These are phyloP conservation scores for Lamellibrachia columna DNA, from an alignment of 2,888 invertebrate species.

Conservation along the genomic window DNA sequence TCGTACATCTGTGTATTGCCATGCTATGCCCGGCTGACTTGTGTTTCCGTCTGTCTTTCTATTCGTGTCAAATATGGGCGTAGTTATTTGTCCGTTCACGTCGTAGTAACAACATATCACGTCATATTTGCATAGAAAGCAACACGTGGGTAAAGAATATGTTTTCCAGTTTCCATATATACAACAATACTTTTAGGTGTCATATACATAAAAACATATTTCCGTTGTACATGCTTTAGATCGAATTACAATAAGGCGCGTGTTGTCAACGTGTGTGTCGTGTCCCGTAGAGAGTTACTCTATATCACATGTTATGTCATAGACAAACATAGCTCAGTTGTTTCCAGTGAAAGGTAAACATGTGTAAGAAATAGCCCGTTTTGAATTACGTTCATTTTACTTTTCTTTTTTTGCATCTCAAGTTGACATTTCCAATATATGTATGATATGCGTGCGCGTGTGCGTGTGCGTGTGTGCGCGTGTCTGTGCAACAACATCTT, in stretches of 20 bases:
- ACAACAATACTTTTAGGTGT: not conserved
- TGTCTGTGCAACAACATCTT: too few relatives aligned
- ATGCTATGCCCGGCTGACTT: not conserved
- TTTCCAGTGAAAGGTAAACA: not conserved
- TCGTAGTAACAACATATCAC: not conserved
- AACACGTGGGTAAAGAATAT: not conserved
- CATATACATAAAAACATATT: not conserved
- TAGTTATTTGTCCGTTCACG: not conserved
- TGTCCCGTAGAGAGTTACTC: not conserved
- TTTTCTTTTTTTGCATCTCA: not conserved
- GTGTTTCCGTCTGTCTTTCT: constrained; percentile 1
- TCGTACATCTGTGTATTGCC: not conserved
- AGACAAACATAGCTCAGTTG: not conserved
- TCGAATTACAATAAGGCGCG: not conserved
- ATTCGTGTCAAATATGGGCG: not conserved
- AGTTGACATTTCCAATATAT: not conserved
- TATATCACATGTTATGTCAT: not conserved
- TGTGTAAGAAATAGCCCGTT: not conserved
- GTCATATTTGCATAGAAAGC: not conserved
- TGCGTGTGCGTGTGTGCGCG: not conserved
- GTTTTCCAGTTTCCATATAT: not conserved
- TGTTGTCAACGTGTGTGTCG: not conserved
- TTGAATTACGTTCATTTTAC: not conserved
- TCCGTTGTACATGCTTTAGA: not conserved
- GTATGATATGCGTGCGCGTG: too few relatives aligned